These are phyloP conservation scores for Harpalus rufipes DNA, from an alignment of 2,888 invertebrate genomes.

Conservation along the genomic window DNA sequence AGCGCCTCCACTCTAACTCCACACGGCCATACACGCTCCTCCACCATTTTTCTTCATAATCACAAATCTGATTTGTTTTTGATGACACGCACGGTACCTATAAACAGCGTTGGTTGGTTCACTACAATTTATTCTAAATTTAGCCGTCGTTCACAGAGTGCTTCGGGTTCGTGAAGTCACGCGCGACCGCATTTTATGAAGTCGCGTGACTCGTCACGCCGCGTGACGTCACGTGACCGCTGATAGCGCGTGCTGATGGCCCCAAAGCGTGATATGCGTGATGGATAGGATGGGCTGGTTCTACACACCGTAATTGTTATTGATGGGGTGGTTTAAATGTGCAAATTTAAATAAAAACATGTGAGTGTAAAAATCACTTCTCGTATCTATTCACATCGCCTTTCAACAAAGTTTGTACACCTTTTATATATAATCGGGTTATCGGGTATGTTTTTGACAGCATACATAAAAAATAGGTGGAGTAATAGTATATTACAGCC, in stretches of 20 bases:
- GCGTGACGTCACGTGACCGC: constrained; percentile 19
- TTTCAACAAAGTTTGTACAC: too few relatives aligned
- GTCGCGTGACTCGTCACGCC: constrained; percentile 11
- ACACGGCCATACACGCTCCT: not conserved
- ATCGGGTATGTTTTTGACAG: too few relatives aligned
- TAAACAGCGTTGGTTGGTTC: not conserved
- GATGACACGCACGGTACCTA: constrained; percentile 4
- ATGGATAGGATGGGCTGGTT: not conserved
- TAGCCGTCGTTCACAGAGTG: constrained; percentile 6
- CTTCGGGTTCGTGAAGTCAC: constrained; percentile 15
- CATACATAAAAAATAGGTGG: too few relatives aligned
- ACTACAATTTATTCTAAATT: constrained; percentile 34
- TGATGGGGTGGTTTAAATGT: too few relatives aligned
- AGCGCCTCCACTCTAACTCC: too few relatives aligned
- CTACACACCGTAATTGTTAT: too few relatives aligned
- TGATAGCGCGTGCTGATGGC: constrained; percentile 7
- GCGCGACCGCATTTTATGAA: constrained; percentile 33
- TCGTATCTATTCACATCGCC: too few relatives aligned
- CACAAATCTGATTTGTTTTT: constrained; percentile 5
- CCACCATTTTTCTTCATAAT: constrained; percentile 37
- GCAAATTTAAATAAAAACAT: too few relatives aligned
- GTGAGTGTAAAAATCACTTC: too few relatives aligned
- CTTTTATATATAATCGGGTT: too few relatives aligned
- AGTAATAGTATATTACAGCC: too few relatives aligned
- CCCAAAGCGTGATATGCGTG: constrained; percentile 14